Evolutionary conservation across 2,888 invertebrate genomes (phyloP), one percentile per base, ranked within the genome.

Genomic region (Xanthia togata): DNA sequence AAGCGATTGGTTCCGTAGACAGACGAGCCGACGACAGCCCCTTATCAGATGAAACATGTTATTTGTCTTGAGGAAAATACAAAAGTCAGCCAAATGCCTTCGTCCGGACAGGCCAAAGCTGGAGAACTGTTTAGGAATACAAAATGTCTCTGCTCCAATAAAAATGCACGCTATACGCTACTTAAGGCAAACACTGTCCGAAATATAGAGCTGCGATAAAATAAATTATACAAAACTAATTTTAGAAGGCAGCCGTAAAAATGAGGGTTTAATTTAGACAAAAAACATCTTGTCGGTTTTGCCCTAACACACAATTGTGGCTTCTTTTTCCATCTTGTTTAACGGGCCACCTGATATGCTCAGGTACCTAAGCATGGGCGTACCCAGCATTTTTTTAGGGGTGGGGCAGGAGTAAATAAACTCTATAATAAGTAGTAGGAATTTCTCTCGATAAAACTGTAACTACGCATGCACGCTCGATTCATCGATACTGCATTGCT

Each of bases 41-140:
- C 94, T 95, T 96, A 96, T 95, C 95, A 92, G 95, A 95, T 95
- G 92, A 91, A 92, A 93, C 94, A 94, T 94, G 94, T 94, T 95
- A 95, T 96, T 95, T 95, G 93, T 94, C 93, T 93, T 90, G 91
- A 89, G 90, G 90, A 92, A 93, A 94, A 93, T 92, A 93, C 92
- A 91, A 92, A 93, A 93, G 93, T 93, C 93, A 93, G 93, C 93
- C 93, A 92, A 94, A 93, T 92, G 90, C 90, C 90, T 91, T 86
- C 90, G 88, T 89, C 90, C 87, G 92, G 93, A 92, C 93, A 92
- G 89, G 91, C 91, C 91, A 89, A 89, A 91, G 92, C 91, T 90
- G 82, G 90, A 84, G 88, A 89, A 91, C 91, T 89, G 89, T 90
- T 90, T 89, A 87, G 85, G 92, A 93, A 93, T 92, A 92, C 91